Evolutionary conservation across 2,888 invertebrate species (phyloP), one percentile per base, ranked within the genome.

Genomic region (Stenurella melanura): DNA sequence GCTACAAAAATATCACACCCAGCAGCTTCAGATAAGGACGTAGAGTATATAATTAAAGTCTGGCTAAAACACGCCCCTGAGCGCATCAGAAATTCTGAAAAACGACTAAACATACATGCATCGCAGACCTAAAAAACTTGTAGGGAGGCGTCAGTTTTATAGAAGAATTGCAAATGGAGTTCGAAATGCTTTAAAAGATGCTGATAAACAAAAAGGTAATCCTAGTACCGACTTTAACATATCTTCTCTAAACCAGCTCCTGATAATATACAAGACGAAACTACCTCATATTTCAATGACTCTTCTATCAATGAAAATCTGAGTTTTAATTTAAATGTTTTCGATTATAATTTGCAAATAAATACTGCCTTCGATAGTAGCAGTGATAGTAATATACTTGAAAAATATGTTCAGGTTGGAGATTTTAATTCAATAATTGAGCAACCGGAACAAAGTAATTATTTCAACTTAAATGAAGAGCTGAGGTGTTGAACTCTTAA

Each of bases 61-160:
- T 63, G 34, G 63, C 12, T 63, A 12, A 63, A 63, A 60, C 60
- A 60, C 26, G 66, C 50, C 9, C 50, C 66, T 15, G 66, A 66
- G 18, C 66, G 50, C 12, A 63, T 63, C 18, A 63, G 38, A 63
- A 34, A 17, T 18, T 38, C 12, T 38, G 38, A 63, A 38, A 38
- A n/a, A n/a, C 63, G 63, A n/a, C 12, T 30, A 38, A 63, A 63
- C 15, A 60, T 26, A 26, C 60, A 21, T 60, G n/a, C n/a, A n/a
- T n/a, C n/a, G n/a, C n/a, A 38, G 9, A 38, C 30, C 34, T 63
- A 68, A 68, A 66, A 15, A 42, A 66, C n/a, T 66, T 66, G 66
- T 66, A 42, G 66, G 50, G 18, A 68, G 19, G 15, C 11, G 34
- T 2, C 54, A 57, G 19, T 21, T 57, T 56, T 68, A 68, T 68